phyloP scores from a whole-genome alignment of 2,797 vertebrate genomes.

The Microhierax caerulescens region DNA sequence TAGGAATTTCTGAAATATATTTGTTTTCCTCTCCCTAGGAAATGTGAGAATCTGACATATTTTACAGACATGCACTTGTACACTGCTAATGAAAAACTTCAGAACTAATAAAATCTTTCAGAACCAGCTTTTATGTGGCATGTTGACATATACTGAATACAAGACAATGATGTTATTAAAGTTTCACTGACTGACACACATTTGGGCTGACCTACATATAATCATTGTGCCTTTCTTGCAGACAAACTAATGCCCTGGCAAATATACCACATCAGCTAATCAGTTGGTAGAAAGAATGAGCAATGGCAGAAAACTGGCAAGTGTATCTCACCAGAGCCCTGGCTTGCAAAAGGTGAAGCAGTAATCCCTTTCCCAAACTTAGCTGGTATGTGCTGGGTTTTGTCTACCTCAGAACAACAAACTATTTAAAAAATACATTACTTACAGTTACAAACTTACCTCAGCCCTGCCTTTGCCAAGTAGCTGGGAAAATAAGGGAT shows the following conservation, averaged over 20 bases:
- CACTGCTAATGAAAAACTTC: constrained; percentile 24
- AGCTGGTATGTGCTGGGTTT: not conserved
- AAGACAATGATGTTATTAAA: constrained; percentile 29
- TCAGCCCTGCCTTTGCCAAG: not conserved
- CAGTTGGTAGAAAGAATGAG: not conserved
- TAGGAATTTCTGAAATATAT: constrained; percentile 22
- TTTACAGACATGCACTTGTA: not conserved
- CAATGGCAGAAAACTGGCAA: not conserved
- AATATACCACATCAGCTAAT: not conserved
- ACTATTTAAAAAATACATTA: not conserved
- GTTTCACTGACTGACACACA: constrained; percentile 51
- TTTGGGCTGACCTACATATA: constrained; percentile 55
- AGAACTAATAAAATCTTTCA: constrained; percentile 36
- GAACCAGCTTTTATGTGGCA: not conserved
- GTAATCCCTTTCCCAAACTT: not conserved
- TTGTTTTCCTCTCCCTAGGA: not conserved
- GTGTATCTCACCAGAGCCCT: not conserved
- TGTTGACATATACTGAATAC: not conserved
- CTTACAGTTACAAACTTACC: not conserved
- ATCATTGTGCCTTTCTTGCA: not conserved
- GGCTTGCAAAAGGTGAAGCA: not conserved
- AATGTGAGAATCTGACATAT: not conserved
- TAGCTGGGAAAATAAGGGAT: not conserved
- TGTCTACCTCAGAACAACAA: not conserved
- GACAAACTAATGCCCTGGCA: not conserved